Base-by-base conservation (phyloP, 2,888 invertebrate species). In the Aphidius colemani region DNA sequence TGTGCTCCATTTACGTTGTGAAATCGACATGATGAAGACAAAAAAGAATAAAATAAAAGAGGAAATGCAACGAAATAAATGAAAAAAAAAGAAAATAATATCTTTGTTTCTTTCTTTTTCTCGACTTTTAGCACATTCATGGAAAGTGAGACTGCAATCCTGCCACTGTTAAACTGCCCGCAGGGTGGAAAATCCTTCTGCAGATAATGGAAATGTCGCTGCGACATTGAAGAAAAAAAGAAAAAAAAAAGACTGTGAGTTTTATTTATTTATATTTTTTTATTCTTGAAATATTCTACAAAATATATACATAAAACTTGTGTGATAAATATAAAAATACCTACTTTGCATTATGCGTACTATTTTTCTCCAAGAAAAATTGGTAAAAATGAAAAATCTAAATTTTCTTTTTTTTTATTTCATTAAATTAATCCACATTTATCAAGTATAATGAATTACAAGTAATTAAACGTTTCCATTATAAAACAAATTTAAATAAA, bases 161-260 rank as follows among this genome's bases (percentile, higher is more conserved):
- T 30, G 30, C 30, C 30, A 30, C 30, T 30, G 59, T 39, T 59
- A 51, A 59, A 53, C 59, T 59, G 59, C 45, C 53, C 11, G 18
- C 51, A 55, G 45, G 53, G 59, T 44, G 45, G 51, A 59, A 59
- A 59, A 59, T 59, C 59, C 59, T 43, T 44, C 51, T 59, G 59
- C 59, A 51, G 53, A 59, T 59, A 59, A 59, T 59, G 59, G 59
- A 53, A 59, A 59, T 59, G 59, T 59, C 59, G 59, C 59, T 59
- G 45, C 53, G 59, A 53, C 51, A 44, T 10, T 45, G 30, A 44
- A 30, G 30, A 49, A 56, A 44, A 39, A 56, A 44, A 10, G 45
- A 56, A 59, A 59, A 39, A 49, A 41, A 59, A 59, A 13, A 59
- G 9, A n/a, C 44, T 44, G 45, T 51, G n/a, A 51, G 59, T 51